Evolutionary conservation across 92 coral and sea anemone genomes (phyloP).

Genomic region (Phenganax marumi): DNA sequence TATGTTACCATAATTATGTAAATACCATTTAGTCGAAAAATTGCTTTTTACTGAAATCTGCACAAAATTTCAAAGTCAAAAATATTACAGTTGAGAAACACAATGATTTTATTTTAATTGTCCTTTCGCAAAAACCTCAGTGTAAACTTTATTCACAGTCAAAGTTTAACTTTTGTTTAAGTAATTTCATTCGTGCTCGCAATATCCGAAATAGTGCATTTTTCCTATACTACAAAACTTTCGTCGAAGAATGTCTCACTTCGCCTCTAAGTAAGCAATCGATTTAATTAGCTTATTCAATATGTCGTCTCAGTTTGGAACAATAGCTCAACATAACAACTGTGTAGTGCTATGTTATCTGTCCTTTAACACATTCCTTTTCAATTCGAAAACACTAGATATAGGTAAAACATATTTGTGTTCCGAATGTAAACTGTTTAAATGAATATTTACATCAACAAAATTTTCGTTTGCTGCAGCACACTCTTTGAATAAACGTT

Average conservation of each 20-base stretch:
- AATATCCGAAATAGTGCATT: not conserved
- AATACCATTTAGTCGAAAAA: not conserved
- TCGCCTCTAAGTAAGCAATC: not conserved
- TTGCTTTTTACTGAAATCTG: not conserved
- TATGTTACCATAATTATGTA: not conserved
- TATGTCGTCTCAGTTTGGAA: not conserved
- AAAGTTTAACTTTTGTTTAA: no score
- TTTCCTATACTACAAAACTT: not conserved
- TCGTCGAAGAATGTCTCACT: not conserved
- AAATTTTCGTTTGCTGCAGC: not conserved
- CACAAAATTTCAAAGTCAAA: no score
- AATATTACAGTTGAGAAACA: no score
- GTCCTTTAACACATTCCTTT: no score
- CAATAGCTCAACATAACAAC: no score
- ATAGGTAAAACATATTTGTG: not conserved
- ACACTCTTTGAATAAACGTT: not conserved
- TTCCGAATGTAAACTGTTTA: not conserved
- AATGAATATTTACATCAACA: not conserved
- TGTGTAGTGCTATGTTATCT: no score
- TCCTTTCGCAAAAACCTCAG: no score
- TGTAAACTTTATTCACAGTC: no score
- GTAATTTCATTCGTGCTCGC: no score
- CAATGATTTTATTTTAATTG: no score
- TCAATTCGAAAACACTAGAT: no score
- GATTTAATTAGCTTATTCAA: conserved; percentile 2